phyloP scores from a whole-genome alignment of 2,888 invertebrate genomes.

The Polydrusus tereticollis region DNA sequence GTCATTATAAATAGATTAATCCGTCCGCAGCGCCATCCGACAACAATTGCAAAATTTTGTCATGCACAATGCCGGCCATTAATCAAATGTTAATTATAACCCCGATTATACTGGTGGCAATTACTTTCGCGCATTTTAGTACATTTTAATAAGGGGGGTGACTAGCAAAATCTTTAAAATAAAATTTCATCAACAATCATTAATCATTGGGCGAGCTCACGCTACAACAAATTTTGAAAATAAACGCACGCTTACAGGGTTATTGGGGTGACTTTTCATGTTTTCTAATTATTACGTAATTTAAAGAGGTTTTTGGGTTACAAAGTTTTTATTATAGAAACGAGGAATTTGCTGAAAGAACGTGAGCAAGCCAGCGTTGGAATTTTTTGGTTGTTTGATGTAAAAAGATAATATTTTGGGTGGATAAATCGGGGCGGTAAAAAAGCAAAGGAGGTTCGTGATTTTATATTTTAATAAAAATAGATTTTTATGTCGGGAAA shows the following conservation, averaged over 20 bases:
- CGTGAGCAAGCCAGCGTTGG: neutral
- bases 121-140: conserved; percentile 54
- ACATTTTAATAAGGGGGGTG: conserved; percentile 59
- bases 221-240: conserved; percentile 47
- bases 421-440: neutral
- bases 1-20: conserved; percentile 41
- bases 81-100: conserved; percentile 50
- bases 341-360: neutral
- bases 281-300: conserved; percentile 24
- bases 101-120: conserved; percentile 55
- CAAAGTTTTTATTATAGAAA: conserved; percentile 10
- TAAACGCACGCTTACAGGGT: conserved; percentile 40
- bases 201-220: conserved; percentile 52
- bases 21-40: conserved; percentile 17
- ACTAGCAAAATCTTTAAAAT: conserved; percentile 59
- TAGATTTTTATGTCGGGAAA: too few relatives aligned
- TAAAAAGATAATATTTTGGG: neutral
- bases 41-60: conserved; percentile 46
- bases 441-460: neutral
- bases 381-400: neutral
- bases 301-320: conserved; percentile 15
- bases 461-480: neutral
- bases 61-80: conserved; percentile 36
- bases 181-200: conserved; percentile 58
- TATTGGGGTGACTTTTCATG: conserved; percentile 41